A percentile compares a stretch with the other conserved stretches of the same genome.
phyloP scores from a whole-genome alignment of 2,888 invertebrate species.

The Arge pagana region DNA sequence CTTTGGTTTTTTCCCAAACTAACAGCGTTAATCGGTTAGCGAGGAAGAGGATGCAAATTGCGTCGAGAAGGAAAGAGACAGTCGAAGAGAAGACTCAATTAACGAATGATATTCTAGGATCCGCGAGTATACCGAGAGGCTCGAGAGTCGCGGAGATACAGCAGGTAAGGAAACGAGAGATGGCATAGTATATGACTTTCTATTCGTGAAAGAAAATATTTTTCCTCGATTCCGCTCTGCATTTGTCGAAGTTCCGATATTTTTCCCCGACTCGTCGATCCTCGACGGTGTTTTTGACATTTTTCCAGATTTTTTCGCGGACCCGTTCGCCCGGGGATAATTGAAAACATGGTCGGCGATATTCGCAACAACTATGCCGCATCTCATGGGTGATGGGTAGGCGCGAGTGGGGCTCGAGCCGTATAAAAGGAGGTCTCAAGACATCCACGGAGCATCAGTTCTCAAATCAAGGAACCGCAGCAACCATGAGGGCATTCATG shows the following conservation, averaged over 20 bases:
- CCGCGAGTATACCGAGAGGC: slow-evolving; percentile 5
- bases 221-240: background rate
- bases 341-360: slow-evolving; percentile 28
- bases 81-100: slow-evolving; percentile 24
- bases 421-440: slow-evolving; percentile 55
- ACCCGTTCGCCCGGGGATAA: slow-evolving; percentile 3
- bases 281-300: background rate
- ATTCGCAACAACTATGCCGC: slow-evolving; percentile 51
- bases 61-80: slow-evolving; percentile 36
- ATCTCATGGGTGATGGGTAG: slow-evolving; percentile 57
- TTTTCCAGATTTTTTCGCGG: slow-evolving; percentile 12
- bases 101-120: slow-evolving; percentile 16
- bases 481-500: slow-evolving; percentile 59
- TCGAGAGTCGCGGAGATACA: slow-evolving; percentile 9
- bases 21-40: too few species aligned
- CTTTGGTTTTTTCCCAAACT: too few species aligned
- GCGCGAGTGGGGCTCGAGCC: slow-evolving; percentile 45
- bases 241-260: background rate
- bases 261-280: background rate
- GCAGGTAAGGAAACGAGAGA: too few species aligned
- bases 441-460: slow-evolving; percentile 57
- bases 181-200: too few species aligned
- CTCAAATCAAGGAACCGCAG: slow-evolving; percentile 56
- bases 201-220: background rate
- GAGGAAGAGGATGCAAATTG: slow-evolving; percentile 33